phyloP scores from a whole-genome alignment of 2,113 vertebrate genomes.

The Crotalus tigris region DNA sequence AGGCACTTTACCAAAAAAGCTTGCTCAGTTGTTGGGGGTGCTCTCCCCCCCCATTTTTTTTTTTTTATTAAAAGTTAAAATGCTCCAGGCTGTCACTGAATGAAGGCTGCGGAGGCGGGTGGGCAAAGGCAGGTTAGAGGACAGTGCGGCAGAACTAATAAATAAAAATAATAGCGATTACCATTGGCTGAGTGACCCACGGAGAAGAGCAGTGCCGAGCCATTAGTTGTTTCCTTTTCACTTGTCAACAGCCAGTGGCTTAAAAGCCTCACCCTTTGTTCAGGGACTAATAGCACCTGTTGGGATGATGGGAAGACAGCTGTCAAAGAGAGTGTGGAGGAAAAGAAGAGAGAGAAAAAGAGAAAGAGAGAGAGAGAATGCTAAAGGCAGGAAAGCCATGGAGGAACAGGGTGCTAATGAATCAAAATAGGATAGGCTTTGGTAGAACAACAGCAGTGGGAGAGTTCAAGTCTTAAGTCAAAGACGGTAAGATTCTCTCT shows the following conservation, averaged over 20 bases:
- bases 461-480: not conserved
- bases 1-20: slow-evolving; percentile 62
- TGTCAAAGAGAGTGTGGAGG: slow-evolving; percentile 62
- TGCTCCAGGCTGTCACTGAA: slow-evolving; percentile 78
- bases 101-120: slow-evolving; percentile 40
- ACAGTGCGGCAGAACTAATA: slow-evolving; percentile 82
- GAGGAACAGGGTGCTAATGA: slow-evolving; percentile 24
- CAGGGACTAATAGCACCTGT: slow-evolving; percentile 84
- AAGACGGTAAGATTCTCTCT: not conserved
- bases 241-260: slow-evolving; percentile 87
- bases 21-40: slow-evolving; percentile 58
- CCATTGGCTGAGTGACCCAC: slow-evolving; percentile 74
- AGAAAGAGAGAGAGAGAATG: not conserved
- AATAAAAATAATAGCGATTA: slow-evolving; percentile 91
- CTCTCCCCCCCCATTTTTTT: not conserved
- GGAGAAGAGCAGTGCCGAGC: slow-evolving; percentile 71
- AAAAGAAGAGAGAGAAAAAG: not conserved
- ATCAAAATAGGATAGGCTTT: slow-evolving; percentile 23
- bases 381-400: not conserved
- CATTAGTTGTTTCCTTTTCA: slow-evolving; percentile 88
- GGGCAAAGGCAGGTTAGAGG: slow-evolving; percentile 64
- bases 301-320: slow-evolving; percentile 83
- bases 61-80: slow-evolving; percentile 89
- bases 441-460: slow-evolving; percentile 24
- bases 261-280: slow-evolving; percentile 89